Percentiles rank a stretch among this genome's conserved stretches.
These are phyloP conservation scores for Podarcis cretensis DNA, from an alignment of 2,113 vertebrate species.

Conservation along the genomic window DNA sequence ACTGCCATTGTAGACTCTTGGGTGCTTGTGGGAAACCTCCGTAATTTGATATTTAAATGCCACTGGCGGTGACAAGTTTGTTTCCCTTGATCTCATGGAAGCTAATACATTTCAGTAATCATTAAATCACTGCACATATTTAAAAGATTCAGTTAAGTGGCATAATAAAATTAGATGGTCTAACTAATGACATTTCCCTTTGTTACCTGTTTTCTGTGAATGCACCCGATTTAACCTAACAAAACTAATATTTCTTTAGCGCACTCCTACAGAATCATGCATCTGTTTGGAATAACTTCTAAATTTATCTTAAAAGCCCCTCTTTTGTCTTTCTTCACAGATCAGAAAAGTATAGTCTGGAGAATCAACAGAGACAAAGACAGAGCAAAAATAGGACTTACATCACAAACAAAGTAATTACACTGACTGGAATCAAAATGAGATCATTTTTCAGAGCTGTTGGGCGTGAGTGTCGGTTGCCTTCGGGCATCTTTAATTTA, in stretches of 20 bases:
- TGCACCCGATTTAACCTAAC: not conserved
- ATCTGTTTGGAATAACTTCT: not conserved
- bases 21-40: not conserved
- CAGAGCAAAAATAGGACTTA: slow-evolving; percentile 28
- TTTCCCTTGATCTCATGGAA: not conserved
- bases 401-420: slow-evolving; percentile 48
- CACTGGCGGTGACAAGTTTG: not conserved
- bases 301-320: not conserved
- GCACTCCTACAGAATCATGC: not conserved
- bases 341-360: slow-evolving; percentile 25
- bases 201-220: slow-evolving; percentile 9
- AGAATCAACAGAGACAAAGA: slow-evolving; percentile 38
- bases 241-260: not conserved
- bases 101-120: not conserved
- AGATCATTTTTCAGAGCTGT: slow-evolving; percentile 69
- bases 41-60: not conserved
- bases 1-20: not conserved
- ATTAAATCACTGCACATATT: not conserved
- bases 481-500: slow-evolving; percentile 67
- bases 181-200: slow-evolving; percentile 16
- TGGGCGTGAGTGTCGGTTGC: slow-evolving; percentile 57
- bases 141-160: not conserved
- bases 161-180: slow-evolving; percentile 7
- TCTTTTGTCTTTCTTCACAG: slow-evolving; percentile 18
- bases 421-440: slow-evolving; percentile 61